Percentiles rank a stretch among this genome's conserved stretches.
These are phyloP conservation scores for Miichthys miiuy DNA, from an alignment of 2,797 vertebrate species.

Conservation along the genomic window DNA sequence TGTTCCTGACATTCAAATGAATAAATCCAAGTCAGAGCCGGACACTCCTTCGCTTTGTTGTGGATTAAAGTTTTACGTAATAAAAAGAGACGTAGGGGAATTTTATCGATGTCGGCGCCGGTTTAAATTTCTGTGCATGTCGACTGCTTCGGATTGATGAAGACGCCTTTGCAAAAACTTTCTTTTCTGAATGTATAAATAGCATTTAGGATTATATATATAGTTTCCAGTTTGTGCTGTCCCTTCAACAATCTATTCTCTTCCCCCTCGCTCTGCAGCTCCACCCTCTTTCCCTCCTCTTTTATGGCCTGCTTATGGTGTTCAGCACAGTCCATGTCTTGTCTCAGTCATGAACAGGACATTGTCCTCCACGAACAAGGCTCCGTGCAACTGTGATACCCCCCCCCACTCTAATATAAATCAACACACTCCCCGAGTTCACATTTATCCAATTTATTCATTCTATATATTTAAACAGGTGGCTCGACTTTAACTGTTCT, in stretches of 20 bases:
- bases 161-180: background rate
- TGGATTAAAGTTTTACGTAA: background rate
- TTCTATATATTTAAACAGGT: slow-evolving; percentile 79
- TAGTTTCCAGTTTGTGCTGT: slow-evolving; percentile 28
- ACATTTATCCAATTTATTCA: slow-evolving; percentile 69
- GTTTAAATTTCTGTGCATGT: background rate
- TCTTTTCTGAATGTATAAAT: slow-evolving; percentile 31
- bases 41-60: background rate
- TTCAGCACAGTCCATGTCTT: slow-evolving; percentile 74
- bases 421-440: slow-evolving; percentile 67
- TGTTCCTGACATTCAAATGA: background rate
- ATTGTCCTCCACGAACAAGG: slow-evolving; percentile 73
- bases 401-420: slow-evolving; percentile 64
- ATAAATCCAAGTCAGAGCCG: background rate
- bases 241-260: slow-evolving; percentile 40
- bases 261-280: background rate
- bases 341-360: slow-evolving; percentile 79
- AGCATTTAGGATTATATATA: slow-evolving; percentile 17
- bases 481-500: slow-evolving; percentile 59
- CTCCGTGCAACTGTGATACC: slow-evolving; percentile 58
- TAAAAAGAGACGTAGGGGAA: background rate
- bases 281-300: slow-evolving; percentile 36
- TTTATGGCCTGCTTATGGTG: slow-evolving; percentile 65
- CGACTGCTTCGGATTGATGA: too few relatives aligned
- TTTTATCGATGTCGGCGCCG: background rate